Base-by-base conservation (phyloP, 2,113 vertebrate species). In the Gadus macrocephalus region DNA sequence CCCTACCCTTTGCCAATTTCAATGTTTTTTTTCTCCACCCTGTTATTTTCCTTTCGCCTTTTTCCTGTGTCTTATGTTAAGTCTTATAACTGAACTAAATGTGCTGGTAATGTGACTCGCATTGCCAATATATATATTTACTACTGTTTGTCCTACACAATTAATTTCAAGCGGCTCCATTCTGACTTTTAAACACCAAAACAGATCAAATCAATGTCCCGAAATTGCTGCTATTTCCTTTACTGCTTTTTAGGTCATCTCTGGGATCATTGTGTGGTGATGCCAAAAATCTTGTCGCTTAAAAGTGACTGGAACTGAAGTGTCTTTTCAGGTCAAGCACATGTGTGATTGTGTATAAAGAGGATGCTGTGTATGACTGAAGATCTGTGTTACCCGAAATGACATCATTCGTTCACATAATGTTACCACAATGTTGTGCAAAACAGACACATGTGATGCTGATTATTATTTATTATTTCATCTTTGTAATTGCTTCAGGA, bases 201-300 rank as follows among this genome's bases (percentile, higher is more conserved):
- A 58, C 15, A 58, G 55, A 58, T 49, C 27, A 4, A 49, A 60
- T 38, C 67, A 20, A 38, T 60, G 11, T 20, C 67, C 56, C 28
- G 17, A 69, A 22, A 61, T 8, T 49, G 56, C 67, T 70, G 28
- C 67, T 69, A 61, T 35, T 61, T 20, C 4, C 15, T 15, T 61
- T 53, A 64, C 69, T 20, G 20, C 31, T 20, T 62, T 42, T 56
- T 68, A 38, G 59, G 56, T 38, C 17, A 68, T 60, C 27, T 64
- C 27, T 38, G 38, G 60, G 22, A 22, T 20, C 53, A 55, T 19
- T 63, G 68, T 20, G 62, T 49, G 62, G 28, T 17, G 63, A 62
- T 25, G 38, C 60, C 62, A 70, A 70, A 70, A 16, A 17, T 19
- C 1, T 5, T 62, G 22, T 63, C 20, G 15, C 53, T 61, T 8